These are phyloP conservation scores for Stratiomys singularior DNA, from an alignment of 2,888 invertebrate genomes.

Conservation along the genomic window DNA sequence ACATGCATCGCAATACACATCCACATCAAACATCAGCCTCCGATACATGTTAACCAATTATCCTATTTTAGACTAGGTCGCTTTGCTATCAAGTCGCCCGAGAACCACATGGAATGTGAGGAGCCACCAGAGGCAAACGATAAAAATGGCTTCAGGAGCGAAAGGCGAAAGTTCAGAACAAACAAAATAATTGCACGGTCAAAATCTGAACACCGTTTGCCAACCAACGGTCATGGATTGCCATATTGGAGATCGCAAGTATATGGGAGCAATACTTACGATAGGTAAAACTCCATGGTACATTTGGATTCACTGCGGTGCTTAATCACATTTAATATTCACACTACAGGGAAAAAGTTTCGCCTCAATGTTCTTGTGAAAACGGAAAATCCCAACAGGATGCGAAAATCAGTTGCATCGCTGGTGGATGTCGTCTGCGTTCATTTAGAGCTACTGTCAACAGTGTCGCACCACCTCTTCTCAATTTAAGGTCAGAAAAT, in stretches of 20 bases:
- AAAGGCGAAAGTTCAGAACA: neutral
- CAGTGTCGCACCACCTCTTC: constrained; percentile 71
- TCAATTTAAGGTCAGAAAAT: constrained; percentile 67
- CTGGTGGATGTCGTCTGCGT: constrained; percentile 70
- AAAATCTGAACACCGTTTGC: constrained; percentile 15
- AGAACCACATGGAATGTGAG: constrained; percentile 56
- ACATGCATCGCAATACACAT: too few relatives aligned
- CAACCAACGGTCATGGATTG: constrained; percentile 17
- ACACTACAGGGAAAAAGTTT: constrained; percentile 1
- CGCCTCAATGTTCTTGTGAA: constrained; percentile 14
- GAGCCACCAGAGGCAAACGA: constrained; percentile 34
- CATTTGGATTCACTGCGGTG: too few relatives aligned
- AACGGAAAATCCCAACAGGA: neutral
- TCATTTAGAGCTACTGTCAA: constrained; percentile 72
- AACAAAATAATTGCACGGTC: constrained; percentile 1
- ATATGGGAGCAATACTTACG: constrained; percentile 16
- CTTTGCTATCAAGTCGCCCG: constrained; percentile 63
- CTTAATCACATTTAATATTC: neutral
- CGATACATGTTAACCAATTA: neutral
- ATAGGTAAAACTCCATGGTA: neutral
- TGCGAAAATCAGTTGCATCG: constrained; percentile 75
- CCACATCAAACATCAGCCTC: too few relatives aligned
- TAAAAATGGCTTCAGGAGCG: neutral
- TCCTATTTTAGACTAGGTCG: constrained; percentile 56
- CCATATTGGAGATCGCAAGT: constrained; percentile 25